Evolutionary conservation across 2,888 invertebrate species (phyloP), one percentile per base, ranked within the genome.

Genomic region (Aradus depressus): DNA sequence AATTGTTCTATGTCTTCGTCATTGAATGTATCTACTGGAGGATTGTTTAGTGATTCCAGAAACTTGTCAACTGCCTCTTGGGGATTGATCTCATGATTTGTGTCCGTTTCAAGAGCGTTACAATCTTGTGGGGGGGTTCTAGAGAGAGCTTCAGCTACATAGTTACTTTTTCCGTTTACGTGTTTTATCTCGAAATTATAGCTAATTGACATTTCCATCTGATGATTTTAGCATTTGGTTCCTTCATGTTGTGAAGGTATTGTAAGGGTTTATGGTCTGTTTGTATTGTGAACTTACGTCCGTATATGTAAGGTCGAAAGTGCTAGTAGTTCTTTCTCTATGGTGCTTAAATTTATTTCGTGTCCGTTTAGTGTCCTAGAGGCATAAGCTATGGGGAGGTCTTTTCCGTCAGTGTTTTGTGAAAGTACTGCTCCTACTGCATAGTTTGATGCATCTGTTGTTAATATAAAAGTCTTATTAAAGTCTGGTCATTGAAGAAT

Each of bases 191-290:
- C 37, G n/a, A n/a, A n/a, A n/a, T n/a, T n/a, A n/a, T n/a, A n/a
- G n/a, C n/a, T n/a, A 65, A 48, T 52, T 60, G 63, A n/a, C 66
- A 44, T 22, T 63, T 49, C 67, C 66, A 68, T 4, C 67, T 34
- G 5, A 63, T 52, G 35, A 66, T 53, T 57, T 65, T 61, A 0
- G 64, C 63, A 52, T 26, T 48, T n/a, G 38, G 23, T 14, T 44
- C 28, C 25, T 42, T 48, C 48, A 43, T 43, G 26, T 43, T 48
- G 25, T 22, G 23, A n/a, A 48, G n/a, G n/a, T 22, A 43, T 23
- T 48, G 4, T 34, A 34, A 34, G n/a, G 35, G 35, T 4, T 34
- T 34, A 34, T 34, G 35, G 35, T 34, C 35, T 6, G 35, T 34
- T n/a, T 34, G 35, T 12, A 34, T 5, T 6, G 35, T 34, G n/a